Conservation (phyloP, 2,113 vertebrate genomes). For the Chaenocephalus aceratus region DNA sequence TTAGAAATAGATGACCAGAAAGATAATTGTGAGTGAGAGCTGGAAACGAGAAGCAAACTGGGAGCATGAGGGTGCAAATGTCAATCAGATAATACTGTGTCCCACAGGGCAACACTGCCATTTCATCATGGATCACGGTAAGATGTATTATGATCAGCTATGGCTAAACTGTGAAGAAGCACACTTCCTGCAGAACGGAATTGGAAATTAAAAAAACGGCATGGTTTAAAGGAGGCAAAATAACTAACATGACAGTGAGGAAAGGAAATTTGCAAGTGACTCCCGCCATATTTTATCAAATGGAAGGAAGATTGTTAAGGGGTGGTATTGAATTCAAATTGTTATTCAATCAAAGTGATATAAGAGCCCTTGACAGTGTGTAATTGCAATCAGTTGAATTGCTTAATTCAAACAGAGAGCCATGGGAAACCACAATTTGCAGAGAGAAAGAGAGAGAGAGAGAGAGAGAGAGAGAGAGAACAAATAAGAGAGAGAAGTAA, state of each 20-base stretch:
- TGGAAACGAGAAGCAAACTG: conserved; percentile 38
- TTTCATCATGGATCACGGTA: conserved; percentile 43
- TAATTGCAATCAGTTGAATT: conserved; percentile 79
- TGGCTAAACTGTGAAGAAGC: conserved; percentile 20
- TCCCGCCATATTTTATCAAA: conserved; percentile 57
- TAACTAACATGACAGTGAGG: conserved; percentile 18
- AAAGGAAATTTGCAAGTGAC: conserved; percentile 57
- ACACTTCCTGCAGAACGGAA: neutral
- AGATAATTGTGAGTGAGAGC: conserved; percentile 51
- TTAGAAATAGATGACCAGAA: conserved; percentile 42
- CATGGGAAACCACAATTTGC: conserved; percentile 49
- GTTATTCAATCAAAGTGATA: conserved; percentile 64
- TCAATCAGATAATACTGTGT: conserved; percentile 38
- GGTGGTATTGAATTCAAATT: conserved; percentile 62
- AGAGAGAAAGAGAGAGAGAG: conserved; percentile 16
- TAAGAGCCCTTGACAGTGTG: conserved; percentile 70
- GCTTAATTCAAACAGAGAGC: conserved; percentile 70
- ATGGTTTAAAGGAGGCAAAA: neutral
- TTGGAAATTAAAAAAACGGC: neutral
- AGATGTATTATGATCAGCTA: conserved; percentile 19
- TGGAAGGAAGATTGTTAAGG: conserved; percentile 34
- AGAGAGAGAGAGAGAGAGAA: conserved; percentile 11
- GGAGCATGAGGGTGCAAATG: conserved; percentile 52
- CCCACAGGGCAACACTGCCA: conserved; percentile 34
- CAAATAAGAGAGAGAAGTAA: neutral